These are phyloP conservation scores for Synergus umbraculus DNA, from an alignment of 2,888 invertebrate species.

Conservation along the genomic window DNA sequence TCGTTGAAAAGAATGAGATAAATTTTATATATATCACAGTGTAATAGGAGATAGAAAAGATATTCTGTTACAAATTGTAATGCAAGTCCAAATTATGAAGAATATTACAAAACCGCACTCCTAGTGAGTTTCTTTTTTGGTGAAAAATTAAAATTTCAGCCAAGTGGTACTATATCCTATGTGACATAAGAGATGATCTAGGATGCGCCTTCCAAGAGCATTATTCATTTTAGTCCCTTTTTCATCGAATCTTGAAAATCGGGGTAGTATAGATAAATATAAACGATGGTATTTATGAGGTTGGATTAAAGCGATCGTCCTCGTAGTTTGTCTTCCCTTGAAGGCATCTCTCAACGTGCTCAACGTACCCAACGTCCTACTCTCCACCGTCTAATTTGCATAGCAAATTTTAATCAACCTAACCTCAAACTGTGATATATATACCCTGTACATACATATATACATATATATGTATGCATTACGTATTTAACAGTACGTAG, in stretches of 20 bases:
- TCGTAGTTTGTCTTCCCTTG: conserved; percentile 29
- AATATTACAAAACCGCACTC: neutral
- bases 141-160: neutral
- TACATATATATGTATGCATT: conserved; percentile 51
- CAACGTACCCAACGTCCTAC: conserved; percentile 39
- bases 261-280: neutral
- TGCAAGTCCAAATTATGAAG: no score
- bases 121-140: neutral
- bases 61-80: no score
- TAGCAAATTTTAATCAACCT: conserved; percentile 69
- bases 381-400: conserved; percentile 66
- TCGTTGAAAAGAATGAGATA: neutral
- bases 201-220: neutral
- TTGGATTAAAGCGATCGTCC: conserved; percentile 35
- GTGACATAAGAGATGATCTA: conserved; percentile 1
- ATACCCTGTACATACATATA: conserved; percentile 2
- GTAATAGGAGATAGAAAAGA: no score
- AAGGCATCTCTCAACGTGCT: conserved; percentile 40
- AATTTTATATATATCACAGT: no score
- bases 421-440: conserved; percentile 56
- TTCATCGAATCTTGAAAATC: conserved; percentile 18
- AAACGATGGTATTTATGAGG: conserved; percentile 34
- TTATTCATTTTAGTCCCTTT: conserved; percentile 28
- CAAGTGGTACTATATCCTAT: neutral
- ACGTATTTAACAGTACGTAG: conserved; percentile 47